Evolutionary conservation across 1,140 invertebrate species (phyloP).

Genomic region (Drusus annulatus): DNA sequence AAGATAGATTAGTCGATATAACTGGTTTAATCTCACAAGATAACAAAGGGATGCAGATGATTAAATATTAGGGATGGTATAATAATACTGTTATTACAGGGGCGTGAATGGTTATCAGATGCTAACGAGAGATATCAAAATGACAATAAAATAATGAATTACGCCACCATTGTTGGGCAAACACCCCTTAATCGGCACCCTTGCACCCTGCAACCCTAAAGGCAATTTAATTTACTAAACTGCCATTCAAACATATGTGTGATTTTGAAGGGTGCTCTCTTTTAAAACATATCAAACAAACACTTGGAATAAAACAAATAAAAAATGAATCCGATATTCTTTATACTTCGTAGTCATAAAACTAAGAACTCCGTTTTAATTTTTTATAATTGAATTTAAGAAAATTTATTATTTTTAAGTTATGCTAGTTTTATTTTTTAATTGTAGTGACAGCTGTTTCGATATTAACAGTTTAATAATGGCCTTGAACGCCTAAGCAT

Average conservation of each 20-base stretch:
- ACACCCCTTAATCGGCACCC: background rate
- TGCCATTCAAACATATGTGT: background rate
- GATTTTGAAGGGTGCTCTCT: background rate
- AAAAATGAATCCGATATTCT: too few species aligned
- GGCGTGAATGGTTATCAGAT: conserved; percentile 50
- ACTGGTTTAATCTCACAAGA: conserved; percentile 2
- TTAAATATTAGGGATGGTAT: conserved; percentile 11
- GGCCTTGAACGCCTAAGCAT: too few species aligned
- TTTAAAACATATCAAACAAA: too few species aligned
- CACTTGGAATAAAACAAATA: too few species aligned
- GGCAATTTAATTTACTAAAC: conserved; percentile 20
- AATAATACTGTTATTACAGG: conserved; percentile 24
- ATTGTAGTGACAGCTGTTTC: too few species aligned
- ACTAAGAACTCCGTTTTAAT: too few species aligned
- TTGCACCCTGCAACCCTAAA: background rate
- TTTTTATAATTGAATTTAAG: too few species aligned
- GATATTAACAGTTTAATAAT: too few species aligned
- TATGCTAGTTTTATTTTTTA: too few species aligned
- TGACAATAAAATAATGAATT: conserved; percentile 56
- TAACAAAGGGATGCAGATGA: conserved; percentile 21
- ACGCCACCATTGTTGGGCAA: conserved; percentile 17
- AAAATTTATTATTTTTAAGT: too few species aligned
- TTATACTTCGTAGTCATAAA: too few species aligned
- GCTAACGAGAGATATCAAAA: conserved; percentile 54
- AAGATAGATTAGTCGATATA: background rate